Evolutionary conservation across 1,140 invertebrate species (phyloP), one percentile per base, ranked within the genome.

Genomic region (Anastrepha ludens): DNA sequence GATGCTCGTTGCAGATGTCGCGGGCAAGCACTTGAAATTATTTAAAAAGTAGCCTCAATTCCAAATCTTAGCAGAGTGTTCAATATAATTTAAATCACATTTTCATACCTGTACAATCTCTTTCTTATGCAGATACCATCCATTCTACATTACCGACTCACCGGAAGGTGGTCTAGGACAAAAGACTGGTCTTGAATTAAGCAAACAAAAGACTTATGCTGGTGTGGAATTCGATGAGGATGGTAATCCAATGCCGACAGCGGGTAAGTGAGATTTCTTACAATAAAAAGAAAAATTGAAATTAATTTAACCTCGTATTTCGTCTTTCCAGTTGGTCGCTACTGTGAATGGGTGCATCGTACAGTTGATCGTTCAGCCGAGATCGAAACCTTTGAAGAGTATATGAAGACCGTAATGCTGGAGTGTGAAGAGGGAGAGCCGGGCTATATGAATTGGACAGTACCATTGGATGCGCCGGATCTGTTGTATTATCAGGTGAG

Each of bases 91-190:
- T 1, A 81, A 15, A 47, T 59, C 11, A 2, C 39, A 17, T 17
- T 74, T 70, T 47, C 17, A n/a, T 29, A 20, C 2, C 5, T 78
- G 13, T 60, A 29, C 29, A 29, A 29, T 29, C 29, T 29, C 29
- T 78, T 78, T 6, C 74, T 65, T 6, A 65, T 65, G 44, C 86
- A 96, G 96, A 90, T 98, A 98, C 93, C 98, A 99, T 94, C 98
- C 98, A 15, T 96, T 99, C 90, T 99, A 99, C 93, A 98, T 99
- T 90, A 98, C 98, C 13, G 96, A 97, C 90, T 98, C 96, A 44
- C 93, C 94, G 0, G 96, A 98, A 91, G 98, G 98, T 74, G 98
- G 97, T 3, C 97, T 96, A 90, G 96, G 96, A 0, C 96, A 98
- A 92, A 97, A 97, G 90, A 95, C 94, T 1, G 95, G 95, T 70